These are phyloP conservation scores for Euglossa dilemma DNA, from an alignment of 1,140 invertebrate species.

Conservation along the genomic window DNA sequence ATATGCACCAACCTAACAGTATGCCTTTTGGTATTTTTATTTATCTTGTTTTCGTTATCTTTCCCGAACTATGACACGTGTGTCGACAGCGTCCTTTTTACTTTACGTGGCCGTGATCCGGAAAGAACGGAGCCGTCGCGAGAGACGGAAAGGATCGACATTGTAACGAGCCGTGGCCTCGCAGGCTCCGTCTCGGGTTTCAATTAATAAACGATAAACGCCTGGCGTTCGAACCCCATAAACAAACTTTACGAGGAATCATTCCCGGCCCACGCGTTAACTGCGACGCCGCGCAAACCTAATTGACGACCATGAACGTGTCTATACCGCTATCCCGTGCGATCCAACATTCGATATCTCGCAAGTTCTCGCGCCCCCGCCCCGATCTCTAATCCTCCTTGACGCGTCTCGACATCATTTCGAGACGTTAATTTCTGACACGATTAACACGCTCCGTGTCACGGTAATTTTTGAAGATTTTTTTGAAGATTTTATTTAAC, in stretches of 20 bases:
- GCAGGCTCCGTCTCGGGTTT: slow-evolving; percentile 23
- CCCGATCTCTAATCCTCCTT: too few relatives aligned
- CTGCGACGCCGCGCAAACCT: neutral
- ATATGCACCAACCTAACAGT: too few relatives aligned
- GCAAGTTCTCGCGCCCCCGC: too few relatives aligned
- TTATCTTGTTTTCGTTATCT: too few relatives aligned
- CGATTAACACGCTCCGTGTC: too few relatives aligned
- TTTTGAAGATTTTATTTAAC: too few relatives aligned
- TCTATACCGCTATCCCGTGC: neutral
- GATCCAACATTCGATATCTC: neutral
- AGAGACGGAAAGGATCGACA: slow-evolving; percentile 20
- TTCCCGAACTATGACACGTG: too few relatives aligned
- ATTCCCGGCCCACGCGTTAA: slow-evolving; percentile 41
- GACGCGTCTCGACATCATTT: too few relatives aligned
- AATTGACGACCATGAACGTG: slow-evolving; percentile 17
- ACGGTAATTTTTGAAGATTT: too few relatives aligned
- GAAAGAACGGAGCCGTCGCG: neutral
- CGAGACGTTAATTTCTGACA: too few relatives aligned
- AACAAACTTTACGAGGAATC: slow-evolving; percentile 56
- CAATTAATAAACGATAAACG: slow-evolving; percentile 60
- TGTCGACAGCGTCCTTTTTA: neutral
- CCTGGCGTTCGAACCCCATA: slow-evolving; percentile 18
- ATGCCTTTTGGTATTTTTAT: too few relatives aligned
- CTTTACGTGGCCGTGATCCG: neutral
- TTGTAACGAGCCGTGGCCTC: slow-evolving; percentile 25